phyloP scores from a whole-genome alignment of 2,113 vertebrate species.

The Amblyornis subalaris region DNA sequence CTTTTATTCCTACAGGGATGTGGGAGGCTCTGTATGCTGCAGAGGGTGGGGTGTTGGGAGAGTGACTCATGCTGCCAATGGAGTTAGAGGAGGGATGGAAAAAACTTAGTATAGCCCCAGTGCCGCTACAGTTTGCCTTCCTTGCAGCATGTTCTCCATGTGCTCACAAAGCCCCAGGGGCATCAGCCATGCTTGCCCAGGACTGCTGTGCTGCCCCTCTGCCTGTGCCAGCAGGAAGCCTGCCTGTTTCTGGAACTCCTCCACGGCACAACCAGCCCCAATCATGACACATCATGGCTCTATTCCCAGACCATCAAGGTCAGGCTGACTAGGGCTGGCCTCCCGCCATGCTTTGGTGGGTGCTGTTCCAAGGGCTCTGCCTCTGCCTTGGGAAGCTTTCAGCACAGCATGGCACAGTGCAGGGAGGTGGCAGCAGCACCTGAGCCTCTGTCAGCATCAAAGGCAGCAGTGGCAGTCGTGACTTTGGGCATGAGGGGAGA shows the following conservation, averaged over 20 bases:
- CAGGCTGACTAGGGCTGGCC: slow-evolving; percentile 43
- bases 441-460: not conserved
- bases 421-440: not conserved
- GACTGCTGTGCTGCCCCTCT: not conserved
- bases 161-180: not conserved
- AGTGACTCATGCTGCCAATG: not conserved
- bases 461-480: not conserved
- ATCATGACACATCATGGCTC: slow-evolving; percentile 30
- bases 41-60: not conserved
- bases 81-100: not conserved
- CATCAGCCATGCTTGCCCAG: not conserved
- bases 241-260: slow-evolving; percentile 7
- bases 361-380: slow-evolving; percentile 36
- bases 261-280: not conserved
- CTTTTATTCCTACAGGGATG: not conserved
- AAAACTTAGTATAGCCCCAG: not conserved
- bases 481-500: not conserved
- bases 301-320: slow-evolving; percentile 58
- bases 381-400: not conserved
- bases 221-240: not conserved
- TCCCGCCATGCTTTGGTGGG: not conserved
- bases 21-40: not conserved
- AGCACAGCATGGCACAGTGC: not conserved
- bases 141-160: not conserved
- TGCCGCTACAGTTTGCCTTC: not conserved